A percentile compares a stretch with the other conserved stretches of the same genome.
phyloP scores from a whole-genome alignment of 2,113 vertebrate genomes.

The Myrmecophaga tridactyla region DNA sequence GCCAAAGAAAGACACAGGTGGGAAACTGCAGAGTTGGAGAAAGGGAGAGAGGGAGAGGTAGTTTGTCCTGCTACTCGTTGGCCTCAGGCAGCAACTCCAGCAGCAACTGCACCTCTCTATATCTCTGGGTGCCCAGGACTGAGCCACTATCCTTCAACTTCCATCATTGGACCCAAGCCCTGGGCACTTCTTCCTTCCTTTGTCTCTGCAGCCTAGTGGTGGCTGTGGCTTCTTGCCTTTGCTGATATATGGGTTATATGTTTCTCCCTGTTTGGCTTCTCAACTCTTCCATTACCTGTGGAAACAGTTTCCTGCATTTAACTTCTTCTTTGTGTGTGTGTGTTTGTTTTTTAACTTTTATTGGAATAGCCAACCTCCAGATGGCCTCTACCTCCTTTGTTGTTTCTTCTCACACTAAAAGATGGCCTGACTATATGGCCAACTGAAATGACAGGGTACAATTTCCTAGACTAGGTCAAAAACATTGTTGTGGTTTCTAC shows the following conservation, averaged over 20 bases:
- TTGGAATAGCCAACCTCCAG: too few species aligned
- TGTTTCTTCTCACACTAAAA: too few species aligned
- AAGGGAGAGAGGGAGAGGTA: not conserved
- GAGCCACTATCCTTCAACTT: too few species aligned
- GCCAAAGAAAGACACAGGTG: not conserved
- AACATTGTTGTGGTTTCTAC: not conserved
- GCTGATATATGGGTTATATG: not conserved
- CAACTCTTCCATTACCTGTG: too few species aligned
- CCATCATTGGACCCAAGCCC: not conserved
- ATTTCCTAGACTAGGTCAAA: not conserved
- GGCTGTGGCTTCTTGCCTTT: not conserved
- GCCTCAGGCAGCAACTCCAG: not conserved
- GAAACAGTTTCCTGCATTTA: too few species aligned
- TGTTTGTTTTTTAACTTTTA: too few species aligned
- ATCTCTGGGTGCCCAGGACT: not conserved
- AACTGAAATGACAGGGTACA: too few species aligned
- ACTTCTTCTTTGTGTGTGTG: too few species aligned
- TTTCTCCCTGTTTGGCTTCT: too few species aligned
- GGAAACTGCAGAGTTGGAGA: not conserved
- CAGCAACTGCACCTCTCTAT: not conserved
- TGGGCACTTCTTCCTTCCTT: not conserved
- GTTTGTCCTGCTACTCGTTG: not conserved
- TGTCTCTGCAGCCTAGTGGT: not conserved
- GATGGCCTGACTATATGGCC: too few species aligned
- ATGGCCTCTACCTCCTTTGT: too few species aligned